phyloP scores from a whole-genome alignment of 2,888 invertebrate genomes.

The Hecatera dysodea region DNA sequence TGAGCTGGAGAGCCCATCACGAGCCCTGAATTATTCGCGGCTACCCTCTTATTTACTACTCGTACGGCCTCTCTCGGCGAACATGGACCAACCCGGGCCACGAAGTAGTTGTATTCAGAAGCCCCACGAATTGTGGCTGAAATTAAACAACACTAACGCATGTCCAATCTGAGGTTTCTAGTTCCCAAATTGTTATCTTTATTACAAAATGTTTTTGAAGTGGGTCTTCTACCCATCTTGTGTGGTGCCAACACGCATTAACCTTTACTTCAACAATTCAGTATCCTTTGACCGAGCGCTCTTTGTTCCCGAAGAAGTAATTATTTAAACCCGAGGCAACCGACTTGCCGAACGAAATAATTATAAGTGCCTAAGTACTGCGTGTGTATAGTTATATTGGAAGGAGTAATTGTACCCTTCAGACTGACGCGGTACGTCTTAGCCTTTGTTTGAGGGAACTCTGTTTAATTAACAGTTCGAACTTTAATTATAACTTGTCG shows the following conservation, averaged over 20 bases:
- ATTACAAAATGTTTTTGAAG: conserved; percentile 7
- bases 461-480: conserved; percentile 56
- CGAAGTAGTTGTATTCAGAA: conserved; percentile 16
- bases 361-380: conserved; percentile 39
- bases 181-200: conserved; percentile 6
- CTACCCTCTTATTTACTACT: conserved; percentile 55
- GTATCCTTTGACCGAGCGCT: conserved; percentile 53
- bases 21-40: conserved; percentile 61
- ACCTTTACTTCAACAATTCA: conserved; percentile 49
- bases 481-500: conserved; percentile 35
- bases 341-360: conserved; percentile 48
- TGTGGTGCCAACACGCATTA: conserved; percentile 18
- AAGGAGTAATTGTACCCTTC: conserved; percentile 33
- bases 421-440: conserved; percentile 21
- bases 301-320: conserved; percentile 60
- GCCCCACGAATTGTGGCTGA: conserved; percentile 4
- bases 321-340: conserved; percentile 50
- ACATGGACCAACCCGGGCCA: conserved; percentile 3
- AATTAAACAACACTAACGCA: conserved; percentile 23
- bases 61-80: conserved; percentile 13
- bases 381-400: conserved; percentile 40
- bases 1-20: conserved; percentile 53
- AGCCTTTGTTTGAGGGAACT: conserved; percentile 23
- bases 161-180: conserved; percentile 19
- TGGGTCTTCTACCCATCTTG: conserved; percentile 4